These are phyloP conservation scores for Gopherus flavomarginatus DNA, from an alignment of 2,113 vertebrate genomes.

Conservation along the genomic window DNA sequence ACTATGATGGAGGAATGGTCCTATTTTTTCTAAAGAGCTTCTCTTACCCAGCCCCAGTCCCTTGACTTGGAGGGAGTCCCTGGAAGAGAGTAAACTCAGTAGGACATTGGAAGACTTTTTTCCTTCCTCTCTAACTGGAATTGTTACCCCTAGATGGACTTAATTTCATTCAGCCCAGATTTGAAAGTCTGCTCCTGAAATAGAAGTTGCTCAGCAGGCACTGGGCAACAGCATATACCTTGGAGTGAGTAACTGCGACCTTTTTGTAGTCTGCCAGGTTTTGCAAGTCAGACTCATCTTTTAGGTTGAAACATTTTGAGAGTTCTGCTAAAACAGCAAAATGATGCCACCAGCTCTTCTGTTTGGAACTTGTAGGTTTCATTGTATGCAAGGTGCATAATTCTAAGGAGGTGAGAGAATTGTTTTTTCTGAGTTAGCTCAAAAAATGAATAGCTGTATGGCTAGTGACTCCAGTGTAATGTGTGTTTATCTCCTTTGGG, in stretches of 20 bases:
- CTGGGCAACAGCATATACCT: background rate
- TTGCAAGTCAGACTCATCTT: conserved; percentile 32
- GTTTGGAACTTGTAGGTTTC: background rate
- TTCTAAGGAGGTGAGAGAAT: background rate
- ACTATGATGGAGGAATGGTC: background rate
- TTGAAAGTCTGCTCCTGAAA: conserved; percentile 24
- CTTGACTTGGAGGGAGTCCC: background rate
- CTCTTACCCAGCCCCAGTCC: too few species aligned
- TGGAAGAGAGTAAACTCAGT: background rate
- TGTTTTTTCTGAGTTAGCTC: background rate
- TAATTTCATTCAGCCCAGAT: background rate
- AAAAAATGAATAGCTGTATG: background rate
- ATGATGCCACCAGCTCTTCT: conserved; percentile 16
- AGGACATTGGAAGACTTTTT: background rate
- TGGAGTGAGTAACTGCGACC: background rate
- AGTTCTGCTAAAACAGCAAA: conserved; percentile 13
- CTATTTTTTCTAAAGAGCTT: background rate
- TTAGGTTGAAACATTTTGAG: conserved; percentile 18
- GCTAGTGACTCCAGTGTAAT: background rate
- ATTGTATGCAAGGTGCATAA: background rate
- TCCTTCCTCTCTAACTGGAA: background rate
- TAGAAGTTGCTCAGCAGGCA: background rate
- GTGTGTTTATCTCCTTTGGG: background rate
- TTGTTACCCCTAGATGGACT: background rate
- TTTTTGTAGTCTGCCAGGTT: conserved; percentile 1